phyloP scores from a whole-genome alignment of 1,140 invertebrate species.

The Dryas iulia region DNA sequence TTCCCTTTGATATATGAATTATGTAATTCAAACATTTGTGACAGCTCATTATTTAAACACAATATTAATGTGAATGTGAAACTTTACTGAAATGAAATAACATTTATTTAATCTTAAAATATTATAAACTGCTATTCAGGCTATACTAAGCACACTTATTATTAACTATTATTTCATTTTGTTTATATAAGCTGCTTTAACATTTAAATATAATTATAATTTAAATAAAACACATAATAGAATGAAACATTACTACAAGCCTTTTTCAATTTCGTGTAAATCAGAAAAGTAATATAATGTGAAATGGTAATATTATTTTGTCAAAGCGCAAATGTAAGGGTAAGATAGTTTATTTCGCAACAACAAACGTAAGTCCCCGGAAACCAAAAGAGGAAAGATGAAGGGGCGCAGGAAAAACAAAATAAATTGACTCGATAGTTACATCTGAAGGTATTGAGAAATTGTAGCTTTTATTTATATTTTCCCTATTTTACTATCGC shows the following conservation, averaged over 20 bases:
- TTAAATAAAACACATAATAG: too few relatives aligned
- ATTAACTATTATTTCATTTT: too few relatives aligned
- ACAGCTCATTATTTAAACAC: neutral
- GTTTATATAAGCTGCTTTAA: too few relatives aligned
- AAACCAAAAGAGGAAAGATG: conserved; percentile 12
- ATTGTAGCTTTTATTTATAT: neutral
- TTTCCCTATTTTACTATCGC: neutral
- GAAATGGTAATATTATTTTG: conserved; percentile 6
- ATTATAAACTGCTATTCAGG: too few relatives aligned
- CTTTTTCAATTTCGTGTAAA: neutral
- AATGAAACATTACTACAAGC: too few relatives aligned
- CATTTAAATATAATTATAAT: too few relatives aligned
- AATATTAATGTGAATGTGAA: neutral
- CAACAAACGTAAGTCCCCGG: conserved; percentile 7
- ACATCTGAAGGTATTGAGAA: conserved; percentile 6
- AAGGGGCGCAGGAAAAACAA: conserved; percentile 6
- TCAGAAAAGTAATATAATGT: neutral
- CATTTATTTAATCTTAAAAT: too few relatives aligned
- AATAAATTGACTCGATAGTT: conserved; percentile 12
- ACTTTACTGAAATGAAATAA: too few relatives aligned
- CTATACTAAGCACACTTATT: too few relatives aligned
- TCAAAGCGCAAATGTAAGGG: neutral
- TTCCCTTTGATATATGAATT: conserved; percentile 25
- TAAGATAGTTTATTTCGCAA: conserved; percentile 20
- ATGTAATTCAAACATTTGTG: conserved; percentile 23